phyloP scores from a whole-genome alignment of 92 coral and sea anemone genomes.

The Epizoanthus ramosus region DNA sequence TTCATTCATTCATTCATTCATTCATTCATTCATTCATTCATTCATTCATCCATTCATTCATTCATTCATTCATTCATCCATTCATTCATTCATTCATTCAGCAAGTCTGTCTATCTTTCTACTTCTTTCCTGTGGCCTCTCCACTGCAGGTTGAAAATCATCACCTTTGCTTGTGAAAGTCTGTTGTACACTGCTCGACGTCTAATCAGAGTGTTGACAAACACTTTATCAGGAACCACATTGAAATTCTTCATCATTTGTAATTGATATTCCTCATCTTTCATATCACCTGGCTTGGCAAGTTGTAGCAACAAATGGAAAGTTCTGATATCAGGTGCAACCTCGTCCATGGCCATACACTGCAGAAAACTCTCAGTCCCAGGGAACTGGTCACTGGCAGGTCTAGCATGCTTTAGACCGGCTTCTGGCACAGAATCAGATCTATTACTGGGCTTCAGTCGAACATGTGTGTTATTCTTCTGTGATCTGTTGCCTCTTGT shows the following conservation, averaged over 20 bases:
- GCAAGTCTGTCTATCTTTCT: background rate
- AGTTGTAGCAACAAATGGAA: conserved; percentile 75
- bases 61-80: no score
- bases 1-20: no score
- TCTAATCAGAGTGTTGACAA: conserved; percentile 68
- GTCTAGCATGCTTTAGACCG: background rate
- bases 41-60: no score
- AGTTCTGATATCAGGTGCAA: conserved; percentile 80
- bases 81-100: no score
- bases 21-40: no score
- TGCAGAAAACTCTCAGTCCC: conserved; percentile 76
- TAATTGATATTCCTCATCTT: conserved; percentile 64
- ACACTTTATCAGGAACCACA: conserved; percentile 68
- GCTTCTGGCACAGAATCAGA: background rate
- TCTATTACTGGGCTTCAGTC: background rate
- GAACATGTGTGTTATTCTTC: background rate
- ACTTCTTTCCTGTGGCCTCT: background rate
- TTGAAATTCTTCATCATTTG: conserved; percentile 69
- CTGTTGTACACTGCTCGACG: conserved; percentile 59
- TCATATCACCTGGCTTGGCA: conserved; percentile 36
- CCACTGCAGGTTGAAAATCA: background rate
- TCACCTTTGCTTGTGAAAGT: conserved; percentile 65
- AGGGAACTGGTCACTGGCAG: conserved; percentile 40
- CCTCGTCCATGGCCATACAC: conserved; percentile 81
- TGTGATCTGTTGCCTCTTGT: background rate